Evolutionary conservation across 2,888 invertebrate species (phyloP).

Genomic region (Lycophotia porphyrea): DNA sequence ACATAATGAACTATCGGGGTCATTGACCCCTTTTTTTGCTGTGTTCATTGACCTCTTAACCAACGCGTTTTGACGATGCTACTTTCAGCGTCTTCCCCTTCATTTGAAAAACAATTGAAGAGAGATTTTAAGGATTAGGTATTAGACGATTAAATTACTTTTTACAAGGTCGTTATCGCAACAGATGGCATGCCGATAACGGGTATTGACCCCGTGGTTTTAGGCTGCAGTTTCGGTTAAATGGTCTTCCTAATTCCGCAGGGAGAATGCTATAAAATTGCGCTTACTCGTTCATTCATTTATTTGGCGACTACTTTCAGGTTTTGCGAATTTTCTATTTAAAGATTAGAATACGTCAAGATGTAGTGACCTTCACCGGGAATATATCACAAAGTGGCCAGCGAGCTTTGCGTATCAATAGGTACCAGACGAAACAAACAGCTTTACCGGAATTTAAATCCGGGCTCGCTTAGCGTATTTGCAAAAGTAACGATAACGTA

Average conservation of each 20-base stretch:
- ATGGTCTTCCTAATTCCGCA: slow-evolving; percentile 34
- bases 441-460: slow-evolving; percentile 25
- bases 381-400: slow-evolving; percentile 22
- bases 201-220: slow-evolving; percentile 57
- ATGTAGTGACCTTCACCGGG: slow-evolving; percentile 46
- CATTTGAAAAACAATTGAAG: slow-evolving; percentile 65
- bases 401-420: slow-evolving; percentile 11
- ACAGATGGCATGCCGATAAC: slow-evolving; percentile 32
- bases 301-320: slow-evolving; percentile 34
- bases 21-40: slow-evolving; percentile 86
- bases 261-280: slow-evolving; percentile 28
- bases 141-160: slow-evolving; percentile 36
- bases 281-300: slow-evolving; percentile 9
- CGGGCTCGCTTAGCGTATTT: slow-evolving; percentile 24
- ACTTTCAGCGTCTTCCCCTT: slow-evolving; percentile 69
- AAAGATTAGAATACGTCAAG: slow-evolving; percentile 32
- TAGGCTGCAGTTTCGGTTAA: slow-evolving; percentile 31
- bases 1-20: slow-evolving; percentile 81
- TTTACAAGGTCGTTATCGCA: slow-evolving; percentile 54
- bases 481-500: slow-evolving; percentile 39
- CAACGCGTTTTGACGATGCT: slow-evolving; percentile 80
- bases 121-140: slow-evolving; percentile 18
- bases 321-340: slow-evolving; percentile 35
- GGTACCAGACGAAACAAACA: not conserved
- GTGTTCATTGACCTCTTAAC: slow-evolving; percentile 85